These are phyloP conservation scores for Mormyrus hasselquistii DNA, from an alignment of 2,797 vertebrate species.

Conservation along the genomic window DNA sequence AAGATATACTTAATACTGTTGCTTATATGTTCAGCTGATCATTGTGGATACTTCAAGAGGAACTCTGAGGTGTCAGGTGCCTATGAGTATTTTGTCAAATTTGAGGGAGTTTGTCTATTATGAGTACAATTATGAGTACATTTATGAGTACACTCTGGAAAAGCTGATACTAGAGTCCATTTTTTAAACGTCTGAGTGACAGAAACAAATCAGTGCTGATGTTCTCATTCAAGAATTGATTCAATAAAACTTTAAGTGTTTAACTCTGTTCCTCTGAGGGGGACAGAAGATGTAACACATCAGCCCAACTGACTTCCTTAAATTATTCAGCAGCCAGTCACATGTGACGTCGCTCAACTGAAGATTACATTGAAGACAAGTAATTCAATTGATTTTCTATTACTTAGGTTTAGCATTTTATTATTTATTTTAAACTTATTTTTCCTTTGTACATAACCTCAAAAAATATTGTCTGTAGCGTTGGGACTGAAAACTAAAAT, in stretches of 20 bases:
- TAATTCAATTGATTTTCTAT: not conserved
- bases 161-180: not conserved
- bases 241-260: constrained; percentile 44
- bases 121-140: not conserved
- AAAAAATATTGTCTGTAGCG: not conserved
- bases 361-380: not conserved
- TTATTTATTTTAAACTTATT: not conserved
- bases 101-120: not conserved
- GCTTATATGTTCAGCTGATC: not conserved
- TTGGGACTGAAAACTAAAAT: not conserved
- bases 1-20: not conserved
- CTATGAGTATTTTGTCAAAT: not conserved
- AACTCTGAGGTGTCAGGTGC: not conserved
- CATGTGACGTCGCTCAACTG: constrained; percentile 42
- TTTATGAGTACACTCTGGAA: not conserved
- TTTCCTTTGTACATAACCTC: not conserved
- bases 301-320: constrained; percentile 46
- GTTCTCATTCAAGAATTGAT: constrained; percentile 46
- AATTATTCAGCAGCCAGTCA: constrained; percentile 53
- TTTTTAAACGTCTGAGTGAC: not conserved
- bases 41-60: not conserved
- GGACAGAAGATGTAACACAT: constrained; percentile 50
- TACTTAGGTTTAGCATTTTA: not conserved
- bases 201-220: constrained; percentile 38
- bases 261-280: constrained; percentile 43